Conservation (phyloP, 37 sponge, comb jelly and placozoan genomes). For the Amphimedon queenslandica region DNA sequence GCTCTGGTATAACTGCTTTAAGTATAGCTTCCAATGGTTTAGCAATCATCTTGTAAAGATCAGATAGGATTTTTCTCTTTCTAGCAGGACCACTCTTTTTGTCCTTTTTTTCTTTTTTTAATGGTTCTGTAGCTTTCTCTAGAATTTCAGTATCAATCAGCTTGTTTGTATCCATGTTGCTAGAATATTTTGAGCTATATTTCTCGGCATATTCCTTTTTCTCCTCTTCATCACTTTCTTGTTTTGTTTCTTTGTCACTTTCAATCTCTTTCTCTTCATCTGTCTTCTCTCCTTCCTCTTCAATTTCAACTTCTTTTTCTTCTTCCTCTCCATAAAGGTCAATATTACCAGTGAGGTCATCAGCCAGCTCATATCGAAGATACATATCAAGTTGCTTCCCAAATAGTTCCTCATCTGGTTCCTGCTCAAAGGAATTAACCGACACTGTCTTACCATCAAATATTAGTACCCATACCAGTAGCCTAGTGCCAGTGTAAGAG, state of each 20-base stretch:
- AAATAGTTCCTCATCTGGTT: slow-evolving; percentile 39
- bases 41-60: slow-evolving; percentile 46
- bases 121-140: neutral
- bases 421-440: slow-evolving; percentile 33
- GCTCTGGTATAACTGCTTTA: neutral
- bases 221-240: too few relatives aligned
- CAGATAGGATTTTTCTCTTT: too few relatives aligned
- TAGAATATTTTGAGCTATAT: too few relatives aligned
- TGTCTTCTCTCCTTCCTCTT: too few relatives aligned
- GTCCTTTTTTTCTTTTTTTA: neutral
- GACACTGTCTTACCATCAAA: neutral
- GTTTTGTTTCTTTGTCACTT: too few relatives aligned
- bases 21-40: slow-evolving; percentile 28
- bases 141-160: too few relatives aligned
- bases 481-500: slow-evolving; percentile 52
- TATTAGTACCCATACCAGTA: slow-evolving; percentile 57
- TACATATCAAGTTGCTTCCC: slow-evolving; percentile 56
- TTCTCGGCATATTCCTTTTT: too few relatives aligned
- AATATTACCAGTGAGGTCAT: slow-evolving; percentile 23
- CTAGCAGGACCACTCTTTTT: too few relatives aligned
- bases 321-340: neutral
- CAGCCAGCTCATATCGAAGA: slow-evolving; percentile 44
- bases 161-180: too few relatives aligned
- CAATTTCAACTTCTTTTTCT: neutral
- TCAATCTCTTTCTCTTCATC: too few relatives aligned